Conservation (phyloP, 1,140 invertebrate genomes). For the Heliconius himera region DNA sequence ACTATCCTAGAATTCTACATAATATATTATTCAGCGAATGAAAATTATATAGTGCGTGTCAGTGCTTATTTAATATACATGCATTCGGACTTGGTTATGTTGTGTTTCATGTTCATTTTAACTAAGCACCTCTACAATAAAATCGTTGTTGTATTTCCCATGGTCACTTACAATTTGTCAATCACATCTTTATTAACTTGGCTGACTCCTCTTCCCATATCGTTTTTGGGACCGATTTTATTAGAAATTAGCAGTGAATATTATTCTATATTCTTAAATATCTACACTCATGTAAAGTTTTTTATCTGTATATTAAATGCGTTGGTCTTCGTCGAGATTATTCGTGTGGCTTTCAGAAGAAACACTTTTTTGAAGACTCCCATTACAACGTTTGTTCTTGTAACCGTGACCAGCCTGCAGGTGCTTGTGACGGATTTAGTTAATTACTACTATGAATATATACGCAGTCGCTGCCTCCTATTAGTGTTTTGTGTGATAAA, state of each 20-base stretch:
- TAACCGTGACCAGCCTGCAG: slow-evolving; percentile 53
- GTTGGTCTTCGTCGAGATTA: slow-evolving; percentile 49
- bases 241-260: slow-evolving; percentile 27
- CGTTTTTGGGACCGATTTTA: slow-evolving; percentile 44
- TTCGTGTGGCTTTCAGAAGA: slow-evolving; percentile 44
- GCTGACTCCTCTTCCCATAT: slow-evolving; percentile 42
- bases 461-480: slow-evolving; percentile 33
- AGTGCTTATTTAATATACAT: slow-evolving; percentile 42
- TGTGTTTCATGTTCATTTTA: slow-evolving; percentile 59
- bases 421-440: slow-evolving; percentile 54
- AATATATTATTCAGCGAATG: slow-evolving; percentile 23
- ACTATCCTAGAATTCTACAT: slow-evolving; percentile 47
- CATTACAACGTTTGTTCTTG: slow-evolving; percentile 50
- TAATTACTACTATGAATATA: slow-evolving; percentile 42
- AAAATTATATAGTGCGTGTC: background rate
- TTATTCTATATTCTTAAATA: slow-evolving; percentile 37
- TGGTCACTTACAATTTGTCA: slow-evolving; percentile 37
- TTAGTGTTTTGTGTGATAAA: slow-evolving; percentile 52
- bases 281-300: slow-evolving; percentile 49
- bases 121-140: slow-evolving; percentile 61
- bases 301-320: slow-evolving; percentile 48
- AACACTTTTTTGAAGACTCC: slow-evolving; percentile 47
- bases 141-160: slow-evolving; percentile 52
- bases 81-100: slow-evolving; percentile 48
- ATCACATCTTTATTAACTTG: slow-evolving; percentile 40